These are phyloP conservation scores for Ectemnius lituratus DNA, from an alignment of 2,888 invertebrate genomes.

Conservation along the genomic window DNA sequence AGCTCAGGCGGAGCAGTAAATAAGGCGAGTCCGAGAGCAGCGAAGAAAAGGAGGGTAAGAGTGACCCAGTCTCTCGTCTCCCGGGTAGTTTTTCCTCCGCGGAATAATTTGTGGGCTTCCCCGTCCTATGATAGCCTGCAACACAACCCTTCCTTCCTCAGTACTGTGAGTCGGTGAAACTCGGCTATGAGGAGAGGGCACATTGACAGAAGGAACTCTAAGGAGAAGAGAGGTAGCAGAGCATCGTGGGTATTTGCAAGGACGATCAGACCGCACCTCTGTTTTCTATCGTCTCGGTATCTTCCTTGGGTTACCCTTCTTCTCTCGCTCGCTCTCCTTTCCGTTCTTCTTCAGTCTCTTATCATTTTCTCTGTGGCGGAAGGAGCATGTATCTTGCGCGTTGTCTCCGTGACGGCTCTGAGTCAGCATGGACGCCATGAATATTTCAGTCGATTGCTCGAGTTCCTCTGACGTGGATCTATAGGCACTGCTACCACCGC, in stretches of 20 bases:
- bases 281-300: slow-evolving; percentile 14
- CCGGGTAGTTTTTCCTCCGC: slow-evolving; percentile 33
- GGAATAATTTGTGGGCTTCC: slow-evolving; percentile 48
- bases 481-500: neutral
- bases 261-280: slow-evolving; percentile 19
- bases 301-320: neutral
- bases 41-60: slow-evolving; percentile 8
- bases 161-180: slow-evolving; percentile 27
- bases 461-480: slow-evolving; percentile 20
- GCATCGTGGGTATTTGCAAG: neutral
- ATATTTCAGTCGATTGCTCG: slow-evolving; percentile 32
- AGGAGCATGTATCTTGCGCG: neutral
- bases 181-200: slow-evolving; percentile 39
- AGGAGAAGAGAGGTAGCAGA: too few relatives aligned
- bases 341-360: neutral
- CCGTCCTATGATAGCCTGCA: slow-evolving; percentile 8
- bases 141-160: slow-evolving; percentile 26
- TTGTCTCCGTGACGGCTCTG: slow-evolving; percentile 27
- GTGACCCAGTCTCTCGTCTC: neutral
- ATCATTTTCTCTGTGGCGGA: neutral
- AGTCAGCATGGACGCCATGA: slow-evolving; percentile 28
- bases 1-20: too few relatives aligned
- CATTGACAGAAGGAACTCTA: too few relatives aligned
- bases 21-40: neutral
- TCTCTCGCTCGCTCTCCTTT: neutral